phyloP scores from a whole-genome alignment of 2,888 invertebrate genomes.

The Calephelis perditalis region DNA sequence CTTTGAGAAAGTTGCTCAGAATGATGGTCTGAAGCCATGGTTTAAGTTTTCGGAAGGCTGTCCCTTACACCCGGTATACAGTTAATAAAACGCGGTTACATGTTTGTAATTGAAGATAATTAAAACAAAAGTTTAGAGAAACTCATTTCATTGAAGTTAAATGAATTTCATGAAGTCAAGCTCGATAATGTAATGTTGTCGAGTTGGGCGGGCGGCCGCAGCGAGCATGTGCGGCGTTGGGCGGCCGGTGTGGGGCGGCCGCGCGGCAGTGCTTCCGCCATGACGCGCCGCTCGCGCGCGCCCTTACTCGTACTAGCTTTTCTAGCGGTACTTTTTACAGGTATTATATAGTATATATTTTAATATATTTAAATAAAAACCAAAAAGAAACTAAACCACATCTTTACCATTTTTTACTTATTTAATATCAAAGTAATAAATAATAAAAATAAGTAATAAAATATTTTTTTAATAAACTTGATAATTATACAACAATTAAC shows the following conservation, averaged over 20 bases:
- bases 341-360: conserved; percentile 44
- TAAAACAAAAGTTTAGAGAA: conserved; percentile 8
- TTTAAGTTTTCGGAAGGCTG: too few species aligned
- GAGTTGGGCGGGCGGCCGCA: conserved; percentile 30
- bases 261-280: conserved; percentile 68
- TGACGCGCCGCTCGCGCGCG: conserved; percentile 69
- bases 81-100: too few species aligned
- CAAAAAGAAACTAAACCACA: too few species aligned
- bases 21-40: too few species aligned
- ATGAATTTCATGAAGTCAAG: conserved; percentile 1
- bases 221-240: conserved; percentile 29
- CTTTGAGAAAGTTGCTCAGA: too few species aligned
- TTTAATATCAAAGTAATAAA: not conserved
- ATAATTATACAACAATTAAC: too few species aligned
- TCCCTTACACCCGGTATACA: too few species aligned
- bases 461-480: too few species aligned
- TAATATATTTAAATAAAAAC: not conserved
- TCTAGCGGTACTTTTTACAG: conserved; percentile 66
- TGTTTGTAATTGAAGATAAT: not conserved
- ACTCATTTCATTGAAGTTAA: conserved; percentile 3
- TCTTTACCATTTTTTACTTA: not conserved
- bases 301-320: conserved; percentile 52
- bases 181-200: conserved; percentile 18
- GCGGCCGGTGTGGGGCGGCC: conserved; percentile 34
- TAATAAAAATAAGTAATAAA: too few species aligned